Evolutionary conservation across 2,113 vertebrate species (phyloP).

Genomic region (Phyllostomus discolor): DNA sequence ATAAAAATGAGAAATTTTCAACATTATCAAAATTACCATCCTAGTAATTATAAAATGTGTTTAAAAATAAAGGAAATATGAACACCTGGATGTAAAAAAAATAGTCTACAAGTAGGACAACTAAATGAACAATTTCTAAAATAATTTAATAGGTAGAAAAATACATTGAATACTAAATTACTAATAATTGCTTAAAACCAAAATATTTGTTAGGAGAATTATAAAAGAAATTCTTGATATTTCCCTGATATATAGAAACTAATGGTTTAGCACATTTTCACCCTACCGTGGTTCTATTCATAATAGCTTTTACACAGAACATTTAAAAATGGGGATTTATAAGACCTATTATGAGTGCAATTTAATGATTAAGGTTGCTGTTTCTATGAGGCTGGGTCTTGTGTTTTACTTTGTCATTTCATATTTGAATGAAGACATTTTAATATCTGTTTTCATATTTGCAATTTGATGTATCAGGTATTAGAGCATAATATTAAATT

Average conservation of each 20-base stretch:
- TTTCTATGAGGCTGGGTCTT: neutral
- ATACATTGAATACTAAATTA: neutral
- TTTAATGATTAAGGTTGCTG: neutral
- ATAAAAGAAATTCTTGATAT: neutral
- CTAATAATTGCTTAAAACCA: neutral
- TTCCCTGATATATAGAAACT: neutral
- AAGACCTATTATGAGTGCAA: neutral
- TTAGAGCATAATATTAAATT: neutral
- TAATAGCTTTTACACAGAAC: neutral
- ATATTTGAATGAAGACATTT: neutral
- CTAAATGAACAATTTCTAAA: neutral
- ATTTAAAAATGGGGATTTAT: neutral
- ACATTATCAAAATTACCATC: neutral
- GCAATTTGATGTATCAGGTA: neutral
- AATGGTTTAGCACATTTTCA: neutral
- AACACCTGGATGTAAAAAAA: neutral
- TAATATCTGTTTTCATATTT: constrained; percentile 34
- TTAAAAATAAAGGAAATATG: neutral
- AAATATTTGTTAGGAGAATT: neutral
- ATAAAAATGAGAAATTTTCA: neutral
- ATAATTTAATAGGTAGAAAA: neutral
- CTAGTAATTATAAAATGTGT: neutral
- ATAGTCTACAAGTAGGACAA: neutral
- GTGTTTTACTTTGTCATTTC: neutral
- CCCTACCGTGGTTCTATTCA: fast-evolving